These are phyloP conservation scores for Palythoa grandiflora DNA, from an alignment of 92 coral and sea anemone species.

Conservation along the genomic window DNA sequence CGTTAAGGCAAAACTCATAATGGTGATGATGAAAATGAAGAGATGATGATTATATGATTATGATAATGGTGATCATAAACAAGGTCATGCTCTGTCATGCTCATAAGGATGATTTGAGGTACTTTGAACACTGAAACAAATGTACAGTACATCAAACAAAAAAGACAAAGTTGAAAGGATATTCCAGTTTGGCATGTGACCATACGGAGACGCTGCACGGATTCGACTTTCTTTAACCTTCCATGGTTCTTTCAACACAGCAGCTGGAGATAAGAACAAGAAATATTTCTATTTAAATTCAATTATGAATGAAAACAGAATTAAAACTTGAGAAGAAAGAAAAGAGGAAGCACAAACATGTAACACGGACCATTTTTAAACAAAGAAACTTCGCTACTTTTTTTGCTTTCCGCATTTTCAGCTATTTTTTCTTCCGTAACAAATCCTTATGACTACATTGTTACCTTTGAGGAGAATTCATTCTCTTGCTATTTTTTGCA, in stretches of 20 bases:
- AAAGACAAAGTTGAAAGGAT: slow-evolving; percentile 70
- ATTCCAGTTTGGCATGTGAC: slow-evolving; percentile 99
- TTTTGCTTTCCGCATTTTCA: no score
- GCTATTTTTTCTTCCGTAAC: no score
- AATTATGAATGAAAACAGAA: background rate
- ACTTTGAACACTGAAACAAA: background rate
- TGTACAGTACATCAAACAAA: background rate
- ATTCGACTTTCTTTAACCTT: slow-evolving; percentile 92
- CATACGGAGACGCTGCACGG: slow-evolving; percentile 92
- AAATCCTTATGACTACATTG: no score
- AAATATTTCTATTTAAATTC: background rate
- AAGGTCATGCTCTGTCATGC: no score
- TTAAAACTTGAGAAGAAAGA: background rate
- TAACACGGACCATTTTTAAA: background rate
- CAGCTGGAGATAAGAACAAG: slow-evolving; percentile 59
- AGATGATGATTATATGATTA: background rate
- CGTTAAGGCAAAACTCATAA: slow-evolving; percentile 60
- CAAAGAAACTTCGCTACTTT: no score
- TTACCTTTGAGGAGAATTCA: no score
- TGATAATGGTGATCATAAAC: background rate
- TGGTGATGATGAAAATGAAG: background rate
- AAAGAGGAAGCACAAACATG: background rate
- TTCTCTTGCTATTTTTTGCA: no score
- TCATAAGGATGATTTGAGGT: background rate
- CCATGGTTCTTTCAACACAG: slow-evolving; percentile 97